A percentile compares a stretch with the other conserved stretches of the same genome.
Conservation (phyloP, 2,797 vertebrate genomes). For the Sibirionetta formosa region DNA sequence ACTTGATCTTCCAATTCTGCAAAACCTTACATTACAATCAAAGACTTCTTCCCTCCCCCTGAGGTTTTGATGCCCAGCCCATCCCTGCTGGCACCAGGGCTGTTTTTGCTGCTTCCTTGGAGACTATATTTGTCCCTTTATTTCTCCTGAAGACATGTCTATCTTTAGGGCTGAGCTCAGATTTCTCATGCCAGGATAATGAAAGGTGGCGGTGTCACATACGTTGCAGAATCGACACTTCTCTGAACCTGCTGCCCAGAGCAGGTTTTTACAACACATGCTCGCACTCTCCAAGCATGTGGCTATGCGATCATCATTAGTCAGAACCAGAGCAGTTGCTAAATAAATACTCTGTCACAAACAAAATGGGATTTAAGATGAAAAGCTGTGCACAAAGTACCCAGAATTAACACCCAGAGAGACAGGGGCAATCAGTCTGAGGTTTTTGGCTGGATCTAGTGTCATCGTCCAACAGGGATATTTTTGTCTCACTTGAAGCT, state of each 20-base stretch:
- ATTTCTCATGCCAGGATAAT: conserved; percentile 60
- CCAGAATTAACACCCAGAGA: conserved; percentile 19
- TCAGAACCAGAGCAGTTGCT: conserved; percentile 25
- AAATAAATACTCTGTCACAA: conserved; percentile 51
- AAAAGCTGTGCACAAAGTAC: conserved; percentile 40
- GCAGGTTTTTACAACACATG: conserved; percentile 42
- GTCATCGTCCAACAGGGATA: background rate
- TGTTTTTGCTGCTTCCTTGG: background rate
- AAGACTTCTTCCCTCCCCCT: background rate
- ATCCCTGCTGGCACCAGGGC: conserved; percentile 25
- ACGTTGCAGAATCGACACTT: conserved; percentile 27
- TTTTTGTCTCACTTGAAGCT: conserved; percentile 15
- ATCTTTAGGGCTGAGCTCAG: conserved; percentile 60
- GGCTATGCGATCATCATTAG: conserved; percentile 39
- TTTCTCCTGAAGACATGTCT: conserved; percentile 42
- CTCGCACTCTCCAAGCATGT: background rate
- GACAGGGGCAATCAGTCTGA: conserved; percentile 5
- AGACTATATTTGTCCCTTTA: conserved; percentile 57
- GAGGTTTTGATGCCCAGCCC: background rate
- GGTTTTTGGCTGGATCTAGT: background rate
- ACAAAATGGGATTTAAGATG: conserved; percentile 35
- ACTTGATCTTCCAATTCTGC: background rate
- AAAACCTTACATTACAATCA: background rate
- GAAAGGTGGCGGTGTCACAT: conserved; percentile 54
- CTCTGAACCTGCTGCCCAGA: conserved; percentile 35